Evolutionary conservation across 2,888 invertebrate genomes (phyloP), one percentile per base, ranked within the genome.

Genomic region (Sminthurinus aureus): DNA sequence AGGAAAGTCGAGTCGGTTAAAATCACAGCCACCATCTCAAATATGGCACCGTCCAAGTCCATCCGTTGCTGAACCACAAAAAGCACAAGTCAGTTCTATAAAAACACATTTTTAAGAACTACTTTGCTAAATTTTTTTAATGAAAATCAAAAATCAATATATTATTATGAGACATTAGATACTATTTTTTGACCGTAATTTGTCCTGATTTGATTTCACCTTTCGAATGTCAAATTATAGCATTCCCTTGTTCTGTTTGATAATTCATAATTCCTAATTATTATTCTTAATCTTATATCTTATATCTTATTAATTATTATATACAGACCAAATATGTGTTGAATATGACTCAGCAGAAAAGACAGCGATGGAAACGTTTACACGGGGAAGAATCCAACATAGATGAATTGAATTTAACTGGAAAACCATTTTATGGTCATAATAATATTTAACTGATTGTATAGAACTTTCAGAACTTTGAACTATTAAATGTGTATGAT

Each of bases 91-190:
- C 67, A 15, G 67, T 11, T 20, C 67, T 20, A 20, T 69, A 11
- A 15, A 69, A 69, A 69, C 67, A 4, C 67, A 69, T 69, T 69
- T 69, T 6, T 69, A 69, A 69, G n/a, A 58, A 58, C 58, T 58
- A 15, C 58, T 58, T 58, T 15, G 0, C 18, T 58, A 15, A 58
- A 58, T 58, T 52, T 52, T 13, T 52, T n/a, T 1, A 38, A 38
- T 38, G 38, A 38, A 38, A 38, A 38, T 6, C 38, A 4, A 38
- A 38, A 38, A 58, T 2, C 9, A 2, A 58, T 15, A 58, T n/a
- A n/a, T n/a, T n/a, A n/a, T n/a, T n/a, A n/a, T n/a, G n/a, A n/a
- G n/a, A n/a, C n/a, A n/a, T n/a, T n/a, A 58, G 9, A 58, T 18
- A 58, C 13, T 58, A 58, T 58, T 58, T 58, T 58, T 58, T 58